These are phyloP conservation scores for Argyra leucocephala DNA, from an alignment of 2,888 invertebrate species.

Conservation along the genomic window DNA sequence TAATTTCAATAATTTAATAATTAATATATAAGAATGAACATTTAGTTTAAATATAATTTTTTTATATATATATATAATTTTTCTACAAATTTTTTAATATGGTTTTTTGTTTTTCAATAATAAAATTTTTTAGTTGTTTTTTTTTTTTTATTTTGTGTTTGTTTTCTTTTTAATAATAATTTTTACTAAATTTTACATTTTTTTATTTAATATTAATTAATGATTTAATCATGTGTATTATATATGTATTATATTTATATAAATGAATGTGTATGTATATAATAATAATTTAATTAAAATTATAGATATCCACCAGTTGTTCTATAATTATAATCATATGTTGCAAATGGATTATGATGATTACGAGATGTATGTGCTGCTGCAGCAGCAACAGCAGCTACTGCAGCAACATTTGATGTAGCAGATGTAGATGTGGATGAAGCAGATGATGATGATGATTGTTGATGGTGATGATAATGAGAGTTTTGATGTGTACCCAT, in stretches of 20 bases:
- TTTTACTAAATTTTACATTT: neutral
- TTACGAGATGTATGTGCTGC: neutral
- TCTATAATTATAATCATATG: slow-evolving; percentile 8
- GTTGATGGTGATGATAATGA: slow-evolving; percentile 30
- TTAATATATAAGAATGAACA: slow-evolving; percentile 4
- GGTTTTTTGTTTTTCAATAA: neutral
- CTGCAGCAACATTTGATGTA: slow-evolving; percentile 14
- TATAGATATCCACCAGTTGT: slow-evolving; percentile 9
- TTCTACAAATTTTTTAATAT: neutral
- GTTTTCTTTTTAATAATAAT: neutral
- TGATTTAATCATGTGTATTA: neutral
- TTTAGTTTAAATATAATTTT: neutral
- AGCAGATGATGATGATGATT: slow-evolving; percentile 3
- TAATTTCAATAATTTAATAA: neutral
- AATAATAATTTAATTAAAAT: too few relatives aligned
- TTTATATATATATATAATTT: neutral
- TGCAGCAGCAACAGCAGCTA: slow-evolving; percentile 17
- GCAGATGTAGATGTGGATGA: slow-evolving; percentile 25
- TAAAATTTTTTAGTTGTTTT: neutral
- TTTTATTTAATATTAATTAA: neutral
- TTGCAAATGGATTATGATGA: slow-evolving; percentile 10
- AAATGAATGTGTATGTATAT: too few relatives aligned
- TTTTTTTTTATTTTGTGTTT: neutral
- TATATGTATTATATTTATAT: too few relatives aligned
- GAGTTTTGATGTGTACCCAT: slow-evolving; percentile 33